Base-by-base conservation (phyloP, 1,140 invertebrate species). In the Philaenus spumarius region DNA sequence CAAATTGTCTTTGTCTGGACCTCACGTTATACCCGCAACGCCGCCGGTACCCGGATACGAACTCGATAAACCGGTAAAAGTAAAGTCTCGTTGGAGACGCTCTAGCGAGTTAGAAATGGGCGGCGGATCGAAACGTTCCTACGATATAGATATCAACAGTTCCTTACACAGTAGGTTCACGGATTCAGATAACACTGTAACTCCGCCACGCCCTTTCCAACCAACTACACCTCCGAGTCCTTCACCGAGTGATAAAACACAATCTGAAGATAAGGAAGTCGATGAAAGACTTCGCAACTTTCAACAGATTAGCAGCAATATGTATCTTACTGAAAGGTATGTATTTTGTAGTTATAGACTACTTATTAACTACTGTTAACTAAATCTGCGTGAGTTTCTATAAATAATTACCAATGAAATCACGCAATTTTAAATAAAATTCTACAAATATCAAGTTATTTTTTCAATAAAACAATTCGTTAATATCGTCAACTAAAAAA, bases 11-110 rank as follows among this genome's bases (percentile, higher is more conserved):
- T 15, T 59, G 7, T 23, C 37, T 34, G 19, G 17, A 5, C 17
- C 23, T n/a, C 19, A 30, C 9, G 22, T 48, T 12, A 20, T 30
- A 17, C 17, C 39, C 2, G 23, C 50, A 6, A 45, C 42, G 12
- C 48, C 58, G 15, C 34, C 43, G 12, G 26, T 47, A 1, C 53
- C 23, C 5, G 46, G 47, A 5, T 65, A 61, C 34, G 77, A 79
- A 35, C 70, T 72, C 4, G 80, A 80, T 37, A 86, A 84, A 73
- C 87, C 86, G 1, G 84, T 89, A 5, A 91, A 91, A 77, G 87
- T 93, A 0, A 93, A 93, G 71, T 90, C 89, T 4, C 75, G 89
- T 22, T 93, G 90, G 89, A 72, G 89, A 47, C 73, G 88, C 59
- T 88, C 84, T 1, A 90, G 87, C 74, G 89, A 93, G 71, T 73